Base-by-base conservation (phyloP, 2,888 invertebrate genomes). In the Siphlonurus alternatus region DNA sequence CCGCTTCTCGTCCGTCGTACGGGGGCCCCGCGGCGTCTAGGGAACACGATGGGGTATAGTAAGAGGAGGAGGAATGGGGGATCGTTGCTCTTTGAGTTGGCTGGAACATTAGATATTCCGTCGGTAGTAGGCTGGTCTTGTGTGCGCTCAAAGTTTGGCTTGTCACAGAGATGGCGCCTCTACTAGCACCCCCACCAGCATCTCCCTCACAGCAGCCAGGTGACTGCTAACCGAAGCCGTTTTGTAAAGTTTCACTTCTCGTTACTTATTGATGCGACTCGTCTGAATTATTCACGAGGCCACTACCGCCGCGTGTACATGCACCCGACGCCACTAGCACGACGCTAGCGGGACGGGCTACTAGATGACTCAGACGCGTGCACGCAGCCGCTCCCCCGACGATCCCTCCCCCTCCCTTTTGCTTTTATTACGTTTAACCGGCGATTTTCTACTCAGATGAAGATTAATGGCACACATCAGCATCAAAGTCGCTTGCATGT, bases 401-500 rank as follows among this genome's bases (percentile, higher is more conserved):
- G 38, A 5, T 15, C 38, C 15, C 38, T 38, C 38, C 15, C 38
- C 7, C 38, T 38, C 38, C 38, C 38, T 38, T 15, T 38, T 15
- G 56, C 56, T 56, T 56, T 56, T 56, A 56, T 56, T 56, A 56
- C 56, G n/a, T 56, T 56, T 56, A 56, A 56, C 56, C n/a, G 56
- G 22, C 56, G 56, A 56, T 56, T 56, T 56, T 22, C n/a, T 56
- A 18, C 56, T 56, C 56, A 18, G 56, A 56, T 56, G 56, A 56
- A 56, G 56, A 56, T 56, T 56, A 56, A 56, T 56, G 56, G 56
- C 56, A 5, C n/a, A 22, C 19, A 7, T 56, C 56, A 56, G 20
- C 19, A 56, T 56, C 56, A 56, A 56, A 22, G 56, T 22, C 5
- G 15, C 5, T 7, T 10, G n/a, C 56, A 22, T 56, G n/a, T 22